Conservation (phyloP, 2,888 invertebrate genomes). For the Octonoba sinensis region DNA sequence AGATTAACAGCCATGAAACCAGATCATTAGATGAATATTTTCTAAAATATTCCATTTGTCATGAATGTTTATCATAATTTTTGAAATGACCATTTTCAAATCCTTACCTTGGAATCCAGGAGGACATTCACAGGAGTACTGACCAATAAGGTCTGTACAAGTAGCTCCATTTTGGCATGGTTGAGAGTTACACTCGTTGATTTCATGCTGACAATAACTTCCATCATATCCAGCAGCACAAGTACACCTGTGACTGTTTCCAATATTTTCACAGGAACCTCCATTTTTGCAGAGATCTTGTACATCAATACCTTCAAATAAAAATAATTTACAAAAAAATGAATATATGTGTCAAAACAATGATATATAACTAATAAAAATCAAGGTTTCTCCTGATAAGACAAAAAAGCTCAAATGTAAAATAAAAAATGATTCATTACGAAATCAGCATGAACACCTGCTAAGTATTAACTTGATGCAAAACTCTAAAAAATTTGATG, state of each 20-base stretch:
- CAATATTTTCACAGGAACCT: slow-evolving; percentile 92
- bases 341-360: not conserved
- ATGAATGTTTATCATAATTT: too few relatives aligned
- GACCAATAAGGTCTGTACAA: slow-evolving; percentile 94
- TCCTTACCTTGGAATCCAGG: slow-evolving; percentile 80
- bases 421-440: too few relatives aligned
- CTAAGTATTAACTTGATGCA: too few relatives aligned
- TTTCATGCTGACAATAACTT: slow-evolving; percentile 91
- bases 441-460: not conserved
- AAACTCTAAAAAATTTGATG: too few relatives aligned
- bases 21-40: too few relatives aligned
- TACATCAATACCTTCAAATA: slow-evolving; percentile 77
- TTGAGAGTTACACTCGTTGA: slow-evolving; percentile 93
- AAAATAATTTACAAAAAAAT: not conserved
- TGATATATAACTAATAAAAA: not conserved
- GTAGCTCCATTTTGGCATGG: slow-evolving; percentile 97
- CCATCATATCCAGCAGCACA: slow-evolving; percentile 99
- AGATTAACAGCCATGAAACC: too few relatives aligned
- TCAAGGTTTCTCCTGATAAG: too few relatives aligned
- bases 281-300: slow-evolving; percentile 91
- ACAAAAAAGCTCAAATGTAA: not conserved
- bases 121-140: slow-evolving; percentile 95
- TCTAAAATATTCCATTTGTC: too few relatives aligned
- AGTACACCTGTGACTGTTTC: slow-evolving; percentile 93
- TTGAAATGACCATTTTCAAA: slow-evolving; percentile 45